Base-by-base conservation (phyloP, 2,797 vertebrate species). In the Prunella strophiata region DNA sequence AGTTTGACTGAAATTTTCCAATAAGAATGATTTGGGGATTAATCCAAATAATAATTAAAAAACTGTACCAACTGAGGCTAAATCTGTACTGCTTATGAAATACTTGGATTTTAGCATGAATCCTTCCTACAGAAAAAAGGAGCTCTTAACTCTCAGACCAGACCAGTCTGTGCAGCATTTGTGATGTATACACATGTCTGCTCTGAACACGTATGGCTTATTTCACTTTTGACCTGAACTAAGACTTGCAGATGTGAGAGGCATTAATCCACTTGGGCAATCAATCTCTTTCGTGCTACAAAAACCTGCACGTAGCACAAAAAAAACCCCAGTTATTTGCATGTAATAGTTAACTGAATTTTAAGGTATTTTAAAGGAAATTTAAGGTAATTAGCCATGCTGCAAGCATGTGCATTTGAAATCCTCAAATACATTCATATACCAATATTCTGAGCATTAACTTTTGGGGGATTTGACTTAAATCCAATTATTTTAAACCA, bases 141-240 rank as follows among this genome's bases (percentile, higher is more conserved):
- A 80, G 25, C 52, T 90, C 66, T 91, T 91, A 82, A 93, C 42
- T 93, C 51, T 51, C 73, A 47, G 73, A 54, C 25, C 45, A 88
- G 59, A 80, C 66, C 87, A 96, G 76, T 52, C 54, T 76, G 36
- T 36, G 52, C 1, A 1, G 72, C 30, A 75, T 66, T 94, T 94
- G 65, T 19, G 34, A 75, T 12, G 15, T 50, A 40, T 3, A 0
- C 73, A 72, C 58, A 55, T 17, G 82, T 45, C 67, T 0, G 0
- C 48, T 80, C 42, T 15, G 42, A 85, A 92, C 32, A 89, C 0
- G 3, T 57, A 85, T n/a, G 61, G 66, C 54, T 96, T 92, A 52
- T 71, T 93, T 91, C 67, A 52, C 65, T 92, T 91, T 34, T 91
- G 54, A 91, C 63, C 59, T 76, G 42, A 93, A 93, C 74, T 81